A percentile compares a stretch with the other conserved stretches of the same genome.
Evolutionary conservation across 2,888 invertebrate genomes (phyloP).

Genomic region (Phengaris arion): DNA sequence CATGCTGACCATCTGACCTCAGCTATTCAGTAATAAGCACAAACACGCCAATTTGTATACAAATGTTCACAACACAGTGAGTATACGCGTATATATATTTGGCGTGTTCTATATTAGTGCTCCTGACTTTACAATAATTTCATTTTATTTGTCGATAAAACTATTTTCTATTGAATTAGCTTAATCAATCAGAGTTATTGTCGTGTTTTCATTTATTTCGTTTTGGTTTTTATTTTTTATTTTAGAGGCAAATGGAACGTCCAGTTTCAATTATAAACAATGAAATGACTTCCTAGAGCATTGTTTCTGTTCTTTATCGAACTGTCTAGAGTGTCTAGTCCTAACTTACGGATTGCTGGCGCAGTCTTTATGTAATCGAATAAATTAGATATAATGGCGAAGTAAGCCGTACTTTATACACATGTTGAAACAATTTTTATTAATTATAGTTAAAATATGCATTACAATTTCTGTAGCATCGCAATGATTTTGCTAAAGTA

Average conservation of each 20-base stretch:
- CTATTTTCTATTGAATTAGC: background rate
- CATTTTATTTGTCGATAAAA: no score
- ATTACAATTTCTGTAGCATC: constrained; percentile 11
- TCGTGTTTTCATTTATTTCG: background rate
- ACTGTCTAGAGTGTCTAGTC: background rate
- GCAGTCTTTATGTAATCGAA: constrained; percentile 26
- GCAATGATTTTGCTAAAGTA: constrained; percentile 9
- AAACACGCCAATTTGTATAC: no score
- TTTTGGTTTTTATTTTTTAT: background rate
- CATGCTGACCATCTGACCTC: constrained; percentile 5
- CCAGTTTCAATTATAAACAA: background rate
- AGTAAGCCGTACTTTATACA: constrained; percentile 21
- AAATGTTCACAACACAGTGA: no score
- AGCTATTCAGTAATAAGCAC: background rate
- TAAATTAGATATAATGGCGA: constrained; percentile 25
- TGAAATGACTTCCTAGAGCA: background rate
- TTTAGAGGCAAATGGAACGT: background rate
- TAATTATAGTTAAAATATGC: constrained; percentile 20
- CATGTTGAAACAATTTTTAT: constrained; percentile 26
- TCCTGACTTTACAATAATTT: no score
- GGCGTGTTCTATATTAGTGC: no score
- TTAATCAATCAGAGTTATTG: background rate
- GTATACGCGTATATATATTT: no score
- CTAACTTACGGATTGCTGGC: constrained; percentile 11
- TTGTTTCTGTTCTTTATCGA: background rate